Percentiles rank a stretch among this genome's conserved stretches.
These are phyloP conservation scores for Gambelia wislizenii DNA, from an alignment of 2,797 vertebrate species.

Conservation along the genomic window DNA sequence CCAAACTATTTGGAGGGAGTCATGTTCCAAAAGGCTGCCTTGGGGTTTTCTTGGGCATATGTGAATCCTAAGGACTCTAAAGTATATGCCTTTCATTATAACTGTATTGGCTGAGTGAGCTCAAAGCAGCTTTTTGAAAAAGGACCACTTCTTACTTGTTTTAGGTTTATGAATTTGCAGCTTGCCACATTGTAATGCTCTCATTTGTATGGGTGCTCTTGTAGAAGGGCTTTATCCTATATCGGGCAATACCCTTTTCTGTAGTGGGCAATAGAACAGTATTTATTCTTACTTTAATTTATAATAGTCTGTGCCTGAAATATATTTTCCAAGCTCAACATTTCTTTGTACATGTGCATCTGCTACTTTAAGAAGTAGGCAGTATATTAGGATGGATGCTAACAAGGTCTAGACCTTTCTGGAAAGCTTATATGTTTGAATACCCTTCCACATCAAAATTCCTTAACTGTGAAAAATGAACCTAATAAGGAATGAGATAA, in stretches of 20 bases:
- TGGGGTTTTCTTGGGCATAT: not conserved
- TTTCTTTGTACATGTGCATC: not conserved
- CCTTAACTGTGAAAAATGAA: not conserved
- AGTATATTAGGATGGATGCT: not conserved
- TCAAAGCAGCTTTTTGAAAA: not conserved
- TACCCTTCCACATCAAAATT: not conserved
- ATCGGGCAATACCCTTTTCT: not conserved
- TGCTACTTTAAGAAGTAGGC: not conserved
- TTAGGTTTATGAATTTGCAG: not conserved
- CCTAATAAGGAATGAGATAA: not conserved
- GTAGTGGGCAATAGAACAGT: not conserved
- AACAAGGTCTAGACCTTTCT: not conserved
- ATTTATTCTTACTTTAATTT: constrained; percentile 8
- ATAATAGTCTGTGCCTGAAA: not conserved
- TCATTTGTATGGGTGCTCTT: not conserved
- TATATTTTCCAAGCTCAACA: not conserved
- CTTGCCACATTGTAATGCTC: not conserved
- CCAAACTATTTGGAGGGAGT: not conserved
- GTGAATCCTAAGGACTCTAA: not conserved
- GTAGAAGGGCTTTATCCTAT: too few relatives aligned
- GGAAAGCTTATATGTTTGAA: not conserved
- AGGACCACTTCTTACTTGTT: not conserved
- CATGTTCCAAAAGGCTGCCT: not conserved
- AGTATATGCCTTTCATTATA: not conserved
- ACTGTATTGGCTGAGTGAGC: not conserved